These are phyloP conservation scores for Drosophila neonasuta DNA, from an alignment of 2,888 invertebrate genomes.

Conservation along the genomic window DNA sequence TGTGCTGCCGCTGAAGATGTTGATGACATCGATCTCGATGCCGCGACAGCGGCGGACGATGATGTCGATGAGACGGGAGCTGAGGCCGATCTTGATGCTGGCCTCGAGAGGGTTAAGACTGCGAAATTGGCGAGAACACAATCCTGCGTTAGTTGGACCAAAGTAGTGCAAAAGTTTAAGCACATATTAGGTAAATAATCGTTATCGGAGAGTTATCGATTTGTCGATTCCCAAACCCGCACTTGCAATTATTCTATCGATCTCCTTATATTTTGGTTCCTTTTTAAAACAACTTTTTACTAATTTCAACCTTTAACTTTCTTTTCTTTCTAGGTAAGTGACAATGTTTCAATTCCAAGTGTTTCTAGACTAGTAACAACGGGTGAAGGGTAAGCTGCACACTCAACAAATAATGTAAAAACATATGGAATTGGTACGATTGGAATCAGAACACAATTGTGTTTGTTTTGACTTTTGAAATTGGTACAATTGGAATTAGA, in stretches of 20 bases:
- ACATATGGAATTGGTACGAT: too few relatives aligned
- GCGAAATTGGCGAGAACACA: slow-evolving; percentile 68
- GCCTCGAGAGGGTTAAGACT: slow-evolving; percentile 64
- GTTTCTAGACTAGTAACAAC: background rate
- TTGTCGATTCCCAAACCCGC: background rate
- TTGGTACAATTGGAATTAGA: too few relatives aligned
- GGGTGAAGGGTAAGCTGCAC: slow-evolving; percentile 56
- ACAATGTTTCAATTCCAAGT: slow-evolving; percentile 2
- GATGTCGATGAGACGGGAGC: slow-evolving; percentile 64
- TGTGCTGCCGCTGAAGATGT: slow-evolving; percentile 17
- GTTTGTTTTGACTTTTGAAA: too few relatives aligned
- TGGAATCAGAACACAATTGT: too few relatives aligned
- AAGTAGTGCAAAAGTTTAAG: slow-evolving; percentile 80
- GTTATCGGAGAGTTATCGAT: slow-evolving; percentile 12
- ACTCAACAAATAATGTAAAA: slow-evolving; percentile 10
- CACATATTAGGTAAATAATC: slow-evolving; percentile 76
- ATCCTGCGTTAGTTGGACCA: slow-evolving; percentile 81
- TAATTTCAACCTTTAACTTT: background rate
- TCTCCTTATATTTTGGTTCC: too few relatives aligned
- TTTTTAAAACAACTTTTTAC: background rate
- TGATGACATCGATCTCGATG: slow-evolving; percentile 26
- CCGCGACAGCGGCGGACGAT: background rate
- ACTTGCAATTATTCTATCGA: too few relatives aligned
- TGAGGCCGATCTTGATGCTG: slow-evolving; percentile 48
- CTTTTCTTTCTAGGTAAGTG: slow-evolving; percentile 68